Conservation (phyloP, 2,888 invertebrate genomes). For the Tetragonisca angustula region DNA sequence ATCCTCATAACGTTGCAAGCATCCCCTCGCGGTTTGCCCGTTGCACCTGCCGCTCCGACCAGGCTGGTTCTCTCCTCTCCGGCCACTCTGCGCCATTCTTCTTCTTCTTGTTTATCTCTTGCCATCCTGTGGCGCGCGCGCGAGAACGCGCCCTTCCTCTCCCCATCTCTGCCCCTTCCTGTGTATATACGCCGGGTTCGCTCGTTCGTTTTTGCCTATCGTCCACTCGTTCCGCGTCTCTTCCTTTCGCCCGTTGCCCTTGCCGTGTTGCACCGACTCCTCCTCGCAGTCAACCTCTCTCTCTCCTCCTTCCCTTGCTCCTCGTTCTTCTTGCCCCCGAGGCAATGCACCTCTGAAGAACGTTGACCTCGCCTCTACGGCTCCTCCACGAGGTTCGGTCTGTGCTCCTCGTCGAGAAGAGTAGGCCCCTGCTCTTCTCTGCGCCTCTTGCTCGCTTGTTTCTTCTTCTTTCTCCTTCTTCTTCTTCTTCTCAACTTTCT, state of each 20-base stretch:
- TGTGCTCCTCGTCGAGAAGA: constrained; percentile 60
- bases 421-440: constrained; percentile 49
- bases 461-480: background rate
- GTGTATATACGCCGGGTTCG: constrained; percentile 3
- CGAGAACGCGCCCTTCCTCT: background rate
- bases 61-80: constrained; percentile 75
- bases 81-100: constrained; percentile 71
- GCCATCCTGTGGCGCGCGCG: constrained; percentile 13
- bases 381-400: constrained; percentile 45
- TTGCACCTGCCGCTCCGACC: constrained; percentile 79
- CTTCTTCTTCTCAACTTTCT: constrained; percentile 5
- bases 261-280: constrained; percentile 42
- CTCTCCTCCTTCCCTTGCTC: constrained; percentile 33
- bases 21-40: constrained; percentile 66
- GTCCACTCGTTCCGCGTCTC: constrained; percentile 54
- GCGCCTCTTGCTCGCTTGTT: constrained; percentile 32
- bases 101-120: constrained; percentile 60
- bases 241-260: constrained; percentile 54
- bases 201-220: constrained; percentile 63
- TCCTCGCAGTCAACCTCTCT: constrained; percentile 41
- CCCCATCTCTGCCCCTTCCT: constrained; percentile 43
- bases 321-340: constrained; percentile 67
- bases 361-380: constrained; percentile 77
- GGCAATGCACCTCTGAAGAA: constrained; percentile 82
- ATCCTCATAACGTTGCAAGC: constrained; percentile 69